These are phyloP conservation scores for Anguilla obscura DNA, from an alignment of 2,797 vertebrate genomes.

Conservation along the genomic window DNA sequence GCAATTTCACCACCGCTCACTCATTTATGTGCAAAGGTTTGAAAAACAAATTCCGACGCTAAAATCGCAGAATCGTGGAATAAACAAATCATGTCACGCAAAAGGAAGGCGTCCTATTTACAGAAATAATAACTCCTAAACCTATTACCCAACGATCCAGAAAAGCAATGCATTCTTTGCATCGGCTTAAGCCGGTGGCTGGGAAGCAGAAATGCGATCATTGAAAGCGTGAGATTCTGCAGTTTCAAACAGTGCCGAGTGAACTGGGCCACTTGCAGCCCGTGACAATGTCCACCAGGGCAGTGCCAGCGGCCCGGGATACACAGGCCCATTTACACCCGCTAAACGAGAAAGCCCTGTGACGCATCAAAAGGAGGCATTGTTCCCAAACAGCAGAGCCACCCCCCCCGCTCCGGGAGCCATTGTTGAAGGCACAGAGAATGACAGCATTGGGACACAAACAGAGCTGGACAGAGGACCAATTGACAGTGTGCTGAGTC, in stretches of 20 bases:
- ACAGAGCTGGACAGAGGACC: constrained; percentile 23
- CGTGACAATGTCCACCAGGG: constrained; percentile 23
- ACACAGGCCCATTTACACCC: constrained; percentile 55
- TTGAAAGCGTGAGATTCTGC: not conserved
- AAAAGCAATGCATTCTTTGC: not conserved
- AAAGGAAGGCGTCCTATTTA: not conserved
- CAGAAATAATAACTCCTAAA: not conserved
- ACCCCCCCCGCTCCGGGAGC: constrained; percentile 28
- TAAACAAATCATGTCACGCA: not conserved
- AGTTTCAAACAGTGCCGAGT: not conserved
- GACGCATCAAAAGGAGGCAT: constrained; percentile 69
- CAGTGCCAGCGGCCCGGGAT: not conserved
- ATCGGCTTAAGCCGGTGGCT: not conserved
- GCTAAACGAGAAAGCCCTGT: constrained; percentile 56
- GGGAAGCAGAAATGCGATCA: not conserved
- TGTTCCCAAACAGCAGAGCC: constrained; percentile 69
- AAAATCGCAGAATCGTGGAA: not conserved
- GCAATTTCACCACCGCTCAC: not conserved
- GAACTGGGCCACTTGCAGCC: not conserved
- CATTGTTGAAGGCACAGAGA: constrained; percentile 48
- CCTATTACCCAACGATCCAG: not conserved
- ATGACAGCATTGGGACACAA: constrained; percentile 29
- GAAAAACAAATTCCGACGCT: not conserved
- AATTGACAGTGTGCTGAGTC: constrained; percentile 32
- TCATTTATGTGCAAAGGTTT: not conserved